Evolutionary conservation across 2,888 invertebrate genomes (phyloP).

Genomic region (Argyresthia albistria): DNA sequence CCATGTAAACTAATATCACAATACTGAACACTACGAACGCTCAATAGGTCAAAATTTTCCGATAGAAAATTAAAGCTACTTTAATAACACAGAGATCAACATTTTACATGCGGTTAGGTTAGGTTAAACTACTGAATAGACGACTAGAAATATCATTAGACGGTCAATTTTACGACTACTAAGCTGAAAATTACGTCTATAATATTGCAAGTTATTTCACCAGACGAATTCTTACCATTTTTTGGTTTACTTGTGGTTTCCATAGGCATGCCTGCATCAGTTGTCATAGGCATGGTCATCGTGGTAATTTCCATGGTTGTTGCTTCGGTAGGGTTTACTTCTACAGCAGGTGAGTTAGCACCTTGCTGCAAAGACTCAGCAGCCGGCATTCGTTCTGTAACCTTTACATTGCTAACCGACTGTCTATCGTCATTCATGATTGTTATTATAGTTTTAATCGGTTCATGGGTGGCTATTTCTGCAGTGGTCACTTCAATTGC

Average conservation of each 20-base stretch:
- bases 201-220: background rate
- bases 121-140: background rate
- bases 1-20: slow-evolving; percentile 23
- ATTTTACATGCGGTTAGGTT: background rate
- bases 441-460: background rate
- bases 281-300: slow-evolving; percentile 1
- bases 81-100: slow-evolving; percentile 9
- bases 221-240: slow-evolving; percentile 7
- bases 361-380: slow-evolving; percentile 45
- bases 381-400: slow-evolving; percentile 31
- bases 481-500: background rate
- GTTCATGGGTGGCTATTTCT: background rate
- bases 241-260: background rate
- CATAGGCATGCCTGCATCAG: background rate
- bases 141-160: background rate
- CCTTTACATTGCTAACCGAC: slow-evolving; percentile 12
- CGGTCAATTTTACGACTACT: background rate
- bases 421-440: slow-evolving; percentile 7
- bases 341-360: slow-evolving; percentile 21
- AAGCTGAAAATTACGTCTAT: background rate
- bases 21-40: slow-evolving; percentile 22
- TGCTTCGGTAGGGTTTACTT: slow-evolving; percentile 23
- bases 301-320: slow-evolving; percentile 17
- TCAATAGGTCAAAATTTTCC: background rate
- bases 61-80: slow-evolving; percentile 3